Evolutionary conservation across 2,113 vertebrate species (phyloP), one percentile per base, ranked within the genome.

Genomic region (Chlamydotis undulata): DNA sequence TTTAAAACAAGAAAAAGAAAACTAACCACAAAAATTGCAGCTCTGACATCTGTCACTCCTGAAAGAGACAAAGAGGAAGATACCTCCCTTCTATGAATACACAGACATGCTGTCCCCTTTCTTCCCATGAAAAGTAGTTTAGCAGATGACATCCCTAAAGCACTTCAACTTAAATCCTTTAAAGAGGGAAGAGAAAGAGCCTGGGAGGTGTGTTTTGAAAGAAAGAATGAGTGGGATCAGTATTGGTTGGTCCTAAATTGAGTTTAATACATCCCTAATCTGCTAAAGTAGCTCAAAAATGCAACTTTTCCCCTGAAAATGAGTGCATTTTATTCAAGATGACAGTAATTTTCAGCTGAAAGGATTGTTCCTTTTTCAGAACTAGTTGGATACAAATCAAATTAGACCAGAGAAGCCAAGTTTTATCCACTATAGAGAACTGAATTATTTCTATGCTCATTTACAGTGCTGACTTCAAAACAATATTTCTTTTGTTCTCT

Each of bases 391-490:
- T 33, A 41, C 37, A 77, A 81, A 90, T 67, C 63, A 87, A 83
- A 63, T 68, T 19, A 76, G 35, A 86, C 15, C 22, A 86, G 15
- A 68, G 43, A 86, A 94, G 35, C 80, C 50, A 89, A 83, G 59
- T 74, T 80, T 69, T 65, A 83, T 80, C 59, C 68, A 37, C 31
- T 57, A 61, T 4, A 67, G n/a, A 77, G 59, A 87, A 86, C 23
- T 49, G 25, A 83, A 81, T 81, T 74, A 83, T 65, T 86, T 89
- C 65, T 74, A 31, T 37, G 26, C 52, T 93, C 59, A 69, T 69
- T 81, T 87, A 83, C 80, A 93, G 47, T 9, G 39, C 45, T 43
- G 65, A 85, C 61, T 93, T 79, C n/a, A 79, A 94, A 95, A 91
- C 31, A 85, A 19, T 7, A 52, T 49, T 76, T 78, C 47, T 71